phyloP scores from a whole-genome alignment of 2,113 vertebrate genomes.

The Psephotus haematonotus region DNA sequence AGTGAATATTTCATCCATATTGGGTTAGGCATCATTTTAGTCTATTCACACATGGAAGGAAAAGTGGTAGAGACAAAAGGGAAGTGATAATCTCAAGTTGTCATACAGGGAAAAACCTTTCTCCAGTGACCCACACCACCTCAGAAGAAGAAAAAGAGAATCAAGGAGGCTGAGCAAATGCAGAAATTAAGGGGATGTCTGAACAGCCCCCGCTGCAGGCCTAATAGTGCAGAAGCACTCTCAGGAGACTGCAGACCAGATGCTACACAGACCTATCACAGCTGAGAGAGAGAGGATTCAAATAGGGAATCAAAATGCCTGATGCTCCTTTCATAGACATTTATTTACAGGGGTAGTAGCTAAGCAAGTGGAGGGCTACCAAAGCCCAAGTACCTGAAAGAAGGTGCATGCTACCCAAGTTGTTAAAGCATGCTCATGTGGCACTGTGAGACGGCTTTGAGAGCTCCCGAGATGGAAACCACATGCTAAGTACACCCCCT shows the following conservation, averaged over 20 bases:
- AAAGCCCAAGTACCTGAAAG: background rate
- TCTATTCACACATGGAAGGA: background rate
- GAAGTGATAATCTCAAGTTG: background rate
- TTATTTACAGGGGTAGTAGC: background rate
- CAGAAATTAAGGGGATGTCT: background rate
- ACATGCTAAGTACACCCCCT: constrained; percentile 6
- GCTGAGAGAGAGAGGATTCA: background rate
- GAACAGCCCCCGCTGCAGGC: background rate
- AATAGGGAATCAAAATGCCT: background rate
- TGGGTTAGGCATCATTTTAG: background rate
- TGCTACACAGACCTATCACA: background rate
- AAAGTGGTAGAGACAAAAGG: background rate
- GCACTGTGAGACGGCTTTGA: constrained; percentile 24
- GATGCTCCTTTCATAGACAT: background rate
- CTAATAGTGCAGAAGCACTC: background rate
- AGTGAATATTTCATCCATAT: background rate
- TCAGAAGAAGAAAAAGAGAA: background rate
- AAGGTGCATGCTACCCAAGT: background rate
- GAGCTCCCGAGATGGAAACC: constrained; percentile 45
- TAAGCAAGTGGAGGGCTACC: background rate
- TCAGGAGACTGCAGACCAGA: background rate
- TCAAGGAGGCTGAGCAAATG: background rate
- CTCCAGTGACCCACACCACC: background rate
- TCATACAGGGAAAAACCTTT: background rate
- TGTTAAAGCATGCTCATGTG: background rate